A percentile compares a stretch with the other conserved stretches of the same genome.
Conservation (phyloP, 2,888 invertebrate genomes). For the Spilosoma lubricipeda region DNA sequence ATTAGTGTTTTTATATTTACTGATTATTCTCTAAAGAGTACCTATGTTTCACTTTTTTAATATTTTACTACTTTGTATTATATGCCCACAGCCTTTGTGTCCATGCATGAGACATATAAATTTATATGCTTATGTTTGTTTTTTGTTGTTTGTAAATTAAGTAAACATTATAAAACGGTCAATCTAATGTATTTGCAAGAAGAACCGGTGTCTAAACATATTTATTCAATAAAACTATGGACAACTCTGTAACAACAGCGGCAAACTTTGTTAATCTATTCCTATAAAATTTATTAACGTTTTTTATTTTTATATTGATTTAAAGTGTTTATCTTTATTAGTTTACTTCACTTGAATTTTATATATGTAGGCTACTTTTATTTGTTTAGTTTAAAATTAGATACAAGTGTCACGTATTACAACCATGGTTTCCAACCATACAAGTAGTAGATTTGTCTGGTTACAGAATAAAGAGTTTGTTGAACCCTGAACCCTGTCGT, state of each 20-base stretch:
- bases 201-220: too few relatives aligned
- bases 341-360: background rate
- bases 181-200: too few relatives aligned
- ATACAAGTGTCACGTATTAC: background rate
- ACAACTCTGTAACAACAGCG: background rate
- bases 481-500: background rate
- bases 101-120: background rate
- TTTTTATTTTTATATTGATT: background rate
- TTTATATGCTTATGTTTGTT: too few relatives aligned
- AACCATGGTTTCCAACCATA: background rate
- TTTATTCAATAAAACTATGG: too few relatives aligned
- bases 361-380: background rate
- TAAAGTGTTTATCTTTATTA: background rate
- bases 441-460: background rate
- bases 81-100: background rate
- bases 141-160: too few relatives aligned
- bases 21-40: background rate
- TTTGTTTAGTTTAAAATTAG: background rate
- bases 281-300: background rate
- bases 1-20: background rate
- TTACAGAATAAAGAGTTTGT: background rate
- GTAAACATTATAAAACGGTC: too few relatives aligned
- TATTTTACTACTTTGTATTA: background rate
- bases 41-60: background rate
- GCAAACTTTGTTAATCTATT: background rate